phyloP scores from a whole-genome alignment of 2,888 invertebrate genomes.

The Dendrolimus pini region DNA sequence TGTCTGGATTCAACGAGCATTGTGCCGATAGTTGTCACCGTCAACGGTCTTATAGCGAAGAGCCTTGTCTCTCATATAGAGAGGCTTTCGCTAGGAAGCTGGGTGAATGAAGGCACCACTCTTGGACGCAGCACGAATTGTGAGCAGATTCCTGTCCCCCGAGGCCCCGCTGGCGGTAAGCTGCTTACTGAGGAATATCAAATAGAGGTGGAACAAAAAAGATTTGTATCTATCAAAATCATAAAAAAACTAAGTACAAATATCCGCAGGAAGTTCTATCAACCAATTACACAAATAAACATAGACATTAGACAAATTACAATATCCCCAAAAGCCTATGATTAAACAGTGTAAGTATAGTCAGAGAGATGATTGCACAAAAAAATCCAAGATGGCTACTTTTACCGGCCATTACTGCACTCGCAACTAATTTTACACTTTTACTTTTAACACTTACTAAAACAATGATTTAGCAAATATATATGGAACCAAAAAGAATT shows the following conservation, averaged over 20 bases:
- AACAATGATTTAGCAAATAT: conserved; percentile 52
- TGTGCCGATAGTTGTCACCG: no score
- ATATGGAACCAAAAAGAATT: background rate
- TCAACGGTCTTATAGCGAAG: no score
- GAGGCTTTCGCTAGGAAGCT: no score
- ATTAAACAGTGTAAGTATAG: background rate
- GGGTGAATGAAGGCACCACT: no score
- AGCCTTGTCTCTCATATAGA: no score
- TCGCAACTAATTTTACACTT: conserved; percentile 40
- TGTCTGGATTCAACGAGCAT: no score
- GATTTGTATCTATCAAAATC: no score
- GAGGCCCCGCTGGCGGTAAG: no score
- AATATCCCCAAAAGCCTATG: background rate
- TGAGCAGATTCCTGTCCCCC: no score
- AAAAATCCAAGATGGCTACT: conserved; percentile 4
- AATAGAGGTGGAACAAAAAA: no score
- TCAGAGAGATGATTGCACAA: background rate
- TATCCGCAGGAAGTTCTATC: background rate
- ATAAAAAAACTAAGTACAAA: background rate
- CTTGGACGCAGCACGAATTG: no score
- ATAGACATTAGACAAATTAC: background rate
- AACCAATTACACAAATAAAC: background rate
- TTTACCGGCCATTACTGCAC: conserved; percentile 14
- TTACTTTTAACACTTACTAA: conserved; percentile 51
- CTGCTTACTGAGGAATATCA: no score